phyloP scores from a whole-genome alignment of 2,888 invertebrate species.

The Salticus scenicus region DNA sequence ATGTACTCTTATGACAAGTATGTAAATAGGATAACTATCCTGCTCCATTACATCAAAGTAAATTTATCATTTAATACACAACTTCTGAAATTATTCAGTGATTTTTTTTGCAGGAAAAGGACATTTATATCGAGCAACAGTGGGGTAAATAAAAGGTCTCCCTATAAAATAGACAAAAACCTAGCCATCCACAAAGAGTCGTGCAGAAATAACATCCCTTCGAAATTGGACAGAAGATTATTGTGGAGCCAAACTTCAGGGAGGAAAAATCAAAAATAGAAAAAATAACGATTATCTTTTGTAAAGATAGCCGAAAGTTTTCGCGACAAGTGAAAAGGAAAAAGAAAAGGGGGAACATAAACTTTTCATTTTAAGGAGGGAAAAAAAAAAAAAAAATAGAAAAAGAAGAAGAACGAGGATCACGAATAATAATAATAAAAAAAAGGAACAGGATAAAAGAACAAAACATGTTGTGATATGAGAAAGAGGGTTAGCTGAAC shows the following conservation, averaged over 20 bases:
- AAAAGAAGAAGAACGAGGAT: constrained; percentile 37
- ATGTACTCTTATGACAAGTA: no score
- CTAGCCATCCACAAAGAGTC: neutral
- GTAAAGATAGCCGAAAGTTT: constrained; percentile 55
- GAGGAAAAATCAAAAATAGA: constrained; percentile 23
- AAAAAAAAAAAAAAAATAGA: neutral
- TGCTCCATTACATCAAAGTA: no score
- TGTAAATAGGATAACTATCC: no score
- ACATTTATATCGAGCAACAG: no score
- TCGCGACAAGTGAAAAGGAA: constrained; percentile 31
- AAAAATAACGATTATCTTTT: constrained; percentile 60
- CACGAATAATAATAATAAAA: constrained; percentile 28
- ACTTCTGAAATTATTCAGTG: no score
- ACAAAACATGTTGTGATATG: constrained; percentile 50
- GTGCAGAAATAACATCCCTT: constrained; percentile 1
- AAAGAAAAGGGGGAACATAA: constrained; percentile 1
- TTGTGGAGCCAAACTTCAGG: constrained; percentile 7
- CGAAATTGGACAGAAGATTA: neutral
- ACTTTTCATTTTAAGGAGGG: neutral
- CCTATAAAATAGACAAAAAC: neutral
- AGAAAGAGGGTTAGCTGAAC: neutral
- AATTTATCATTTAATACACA: no score
- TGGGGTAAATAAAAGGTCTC: no score
- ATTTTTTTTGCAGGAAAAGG: no score
- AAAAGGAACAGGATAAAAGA: constrained; percentile 23